These are phyloP conservation scores for Andrena dorsata DNA, from an alignment of 2,888 invertebrate genomes.

Conservation along the genomic window DNA sequence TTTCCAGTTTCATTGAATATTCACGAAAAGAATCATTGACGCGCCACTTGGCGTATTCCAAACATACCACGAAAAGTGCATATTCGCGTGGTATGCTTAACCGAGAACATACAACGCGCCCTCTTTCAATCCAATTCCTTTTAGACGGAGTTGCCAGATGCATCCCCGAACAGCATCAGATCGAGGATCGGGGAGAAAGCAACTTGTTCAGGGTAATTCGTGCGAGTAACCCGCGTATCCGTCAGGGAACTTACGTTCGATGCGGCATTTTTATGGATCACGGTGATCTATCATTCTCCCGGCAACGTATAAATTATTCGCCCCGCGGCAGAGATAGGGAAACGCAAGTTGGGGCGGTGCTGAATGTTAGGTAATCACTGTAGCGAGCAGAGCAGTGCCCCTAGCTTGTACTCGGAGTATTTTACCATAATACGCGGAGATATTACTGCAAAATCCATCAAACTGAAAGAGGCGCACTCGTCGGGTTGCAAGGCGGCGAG, in stretches of 20 bases:
- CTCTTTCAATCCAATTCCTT: not conserved
- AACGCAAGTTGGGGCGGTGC: not conserved
- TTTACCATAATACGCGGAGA: constrained; percentile 19
- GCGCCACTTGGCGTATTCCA: too few relatives aligned
- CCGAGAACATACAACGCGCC: not conserved
- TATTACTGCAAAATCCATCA: constrained; percentile 49
- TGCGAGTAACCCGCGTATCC: constrained; percentile 8
- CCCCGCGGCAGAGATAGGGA: constrained; percentile 16
- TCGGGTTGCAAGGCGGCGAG: not conserved
- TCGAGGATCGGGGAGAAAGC: not conserved
- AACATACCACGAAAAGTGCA: too few relatives aligned
- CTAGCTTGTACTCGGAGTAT: not conserved
- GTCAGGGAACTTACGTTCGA: constrained; percentile 1
- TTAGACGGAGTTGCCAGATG: too few relatives aligned
- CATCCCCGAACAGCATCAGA: not conserved
- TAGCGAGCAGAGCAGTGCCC: not conserved
- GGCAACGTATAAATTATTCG: constrained; percentile 47
- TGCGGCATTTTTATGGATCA: constrained; percentile 36
- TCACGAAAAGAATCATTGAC: too few relatives aligned
- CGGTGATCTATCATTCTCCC: constrained; percentile 32
- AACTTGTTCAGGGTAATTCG: constrained; percentile 14
- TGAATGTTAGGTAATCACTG: constrained; percentile 40
- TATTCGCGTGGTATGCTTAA: not conserved
- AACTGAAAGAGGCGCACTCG: constrained; percentile 1
- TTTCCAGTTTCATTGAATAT: too few relatives aligned